A percentile compares a stretch with the other conserved stretches of the same genome.
phyloP scores from a whole-genome alignment of 2,888 invertebrate species.

The Ditula angustiorana region DNA sequence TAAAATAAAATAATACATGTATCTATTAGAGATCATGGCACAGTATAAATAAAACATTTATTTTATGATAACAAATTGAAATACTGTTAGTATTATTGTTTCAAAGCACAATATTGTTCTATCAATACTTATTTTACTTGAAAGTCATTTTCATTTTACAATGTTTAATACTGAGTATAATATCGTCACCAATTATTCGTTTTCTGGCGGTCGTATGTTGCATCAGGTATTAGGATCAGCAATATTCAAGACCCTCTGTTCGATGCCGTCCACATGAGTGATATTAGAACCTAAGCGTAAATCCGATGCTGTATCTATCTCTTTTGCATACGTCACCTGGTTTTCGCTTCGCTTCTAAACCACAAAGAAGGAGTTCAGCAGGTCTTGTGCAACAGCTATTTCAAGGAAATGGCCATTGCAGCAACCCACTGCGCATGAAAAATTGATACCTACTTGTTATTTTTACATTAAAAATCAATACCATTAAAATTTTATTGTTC shows the following conservation, averaged over 20 bases:
- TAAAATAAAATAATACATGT: neutral
- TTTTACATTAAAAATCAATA: constrained; percentile 61
- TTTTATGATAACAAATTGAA: constrained; percentile 1
- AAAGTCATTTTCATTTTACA: constrained; percentile 60
- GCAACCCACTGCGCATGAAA: constrained; percentile 44
- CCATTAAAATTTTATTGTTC: constrained; percentile 65
- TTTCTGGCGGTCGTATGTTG: constrained; percentile 40
- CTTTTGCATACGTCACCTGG: too few species aligned
- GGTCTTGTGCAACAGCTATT: constrained; percentile 44
- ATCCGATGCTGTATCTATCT: too few species aligned
- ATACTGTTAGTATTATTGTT: constrained; percentile 20
- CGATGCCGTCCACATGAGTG: too few species aligned
- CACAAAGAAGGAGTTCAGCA: too few species aligned
- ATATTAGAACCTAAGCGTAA: too few species aligned
- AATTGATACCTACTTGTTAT: constrained; percentile 55
- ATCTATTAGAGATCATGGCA: constrained; percentile 49
- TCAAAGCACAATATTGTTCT: constrained; percentile 12
- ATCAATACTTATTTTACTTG: constrained; percentile 36
- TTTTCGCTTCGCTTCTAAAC: too few species aligned
- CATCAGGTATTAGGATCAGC: constrained; percentile 24
- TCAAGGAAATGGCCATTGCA: constrained; percentile 50
- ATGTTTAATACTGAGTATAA: constrained; percentile 68
- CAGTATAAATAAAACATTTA: constrained; percentile 62
- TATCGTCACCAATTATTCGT: constrained; percentile 52
- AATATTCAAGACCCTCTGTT: neutral